phyloP scores from a whole-genome alignment of 2,888 invertebrate species.

The Epiblema foenella region DNA sequence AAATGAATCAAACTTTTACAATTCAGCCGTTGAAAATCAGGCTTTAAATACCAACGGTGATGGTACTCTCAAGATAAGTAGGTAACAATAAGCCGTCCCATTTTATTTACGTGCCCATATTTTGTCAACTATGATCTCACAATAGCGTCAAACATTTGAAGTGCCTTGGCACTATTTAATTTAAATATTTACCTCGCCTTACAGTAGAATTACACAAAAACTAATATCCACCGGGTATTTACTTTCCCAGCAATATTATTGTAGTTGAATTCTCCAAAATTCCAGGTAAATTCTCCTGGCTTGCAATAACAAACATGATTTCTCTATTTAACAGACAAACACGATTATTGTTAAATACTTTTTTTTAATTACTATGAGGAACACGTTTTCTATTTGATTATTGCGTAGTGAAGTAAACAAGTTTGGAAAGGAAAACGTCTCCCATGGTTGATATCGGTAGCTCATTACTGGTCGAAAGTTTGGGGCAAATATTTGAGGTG shows the following conservation, averaged over 20 bases:
- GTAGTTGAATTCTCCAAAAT: slow-evolving; percentile 71
- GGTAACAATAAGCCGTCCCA: slow-evolving; percentile 18
- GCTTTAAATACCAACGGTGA: background rate
- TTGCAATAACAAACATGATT: slow-evolving; percentile 71
- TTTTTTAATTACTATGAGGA: slow-evolving; percentile 67
- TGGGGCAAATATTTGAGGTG: slow-evolving; percentile 79
- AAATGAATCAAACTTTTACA: background rate
- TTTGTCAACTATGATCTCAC: slow-evolving; percentile 36
- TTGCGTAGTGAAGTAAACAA: slow-evolving; percentile 67
- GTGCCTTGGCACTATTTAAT: slow-evolving; percentile 48
- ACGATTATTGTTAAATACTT: slow-evolving; percentile 62
- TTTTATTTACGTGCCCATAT: slow-evolving; percentile 25
- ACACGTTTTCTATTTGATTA: slow-evolving; percentile 65
- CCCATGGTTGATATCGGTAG: slow-evolving; percentile 74
- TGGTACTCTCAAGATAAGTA: background rate
- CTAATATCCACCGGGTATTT: slow-evolving; percentile 61
- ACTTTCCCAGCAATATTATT: slow-evolving; percentile 74
- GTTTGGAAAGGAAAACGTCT: slow-evolving; percentile 61
- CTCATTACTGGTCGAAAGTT: slow-evolving; percentile 82
- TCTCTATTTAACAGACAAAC: slow-evolving; percentile 69
- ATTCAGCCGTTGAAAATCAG: background rate
- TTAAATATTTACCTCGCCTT: slow-evolving; percentile 59
- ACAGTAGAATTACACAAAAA: slow-evolving; percentile 59
- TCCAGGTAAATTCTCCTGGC: slow-evolving; percentile 68
- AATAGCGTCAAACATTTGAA: slow-evolving; percentile 41